Conservation (phyloP, 2,888 invertebrate genomes). For the Aphidius colemani region DNA sequence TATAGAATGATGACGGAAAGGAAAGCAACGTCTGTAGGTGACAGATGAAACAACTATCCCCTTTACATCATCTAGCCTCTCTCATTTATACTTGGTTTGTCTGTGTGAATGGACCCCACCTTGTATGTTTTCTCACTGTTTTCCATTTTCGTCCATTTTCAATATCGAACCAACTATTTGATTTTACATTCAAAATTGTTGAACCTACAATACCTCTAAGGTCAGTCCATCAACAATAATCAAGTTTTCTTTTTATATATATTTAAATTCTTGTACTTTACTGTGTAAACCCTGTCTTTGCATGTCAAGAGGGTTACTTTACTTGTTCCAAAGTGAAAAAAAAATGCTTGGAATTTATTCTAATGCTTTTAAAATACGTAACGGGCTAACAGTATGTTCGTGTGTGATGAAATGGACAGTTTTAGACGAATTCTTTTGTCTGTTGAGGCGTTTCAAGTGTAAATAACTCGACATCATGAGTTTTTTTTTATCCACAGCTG, state of each 20-base stretch:
- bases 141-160: constrained; percentile 7
- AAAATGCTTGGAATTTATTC: neutral
- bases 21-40: constrained; percentile 61
- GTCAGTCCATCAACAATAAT: no score
- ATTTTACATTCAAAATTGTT: no score
- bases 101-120: constrained; percentile 17
- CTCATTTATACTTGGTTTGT: constrained; percentile 32
- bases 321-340: constrained; percentile 9
- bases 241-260: no score
- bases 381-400: constrained; percentile 27
- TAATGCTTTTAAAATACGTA: constrained; percentile 29
- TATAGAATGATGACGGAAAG: constrained; percentile 60
- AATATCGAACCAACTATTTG: no score
- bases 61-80: constrained; percentile 2
- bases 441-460: constrained; percentile 36
- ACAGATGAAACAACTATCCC: constrained; percentile 59
- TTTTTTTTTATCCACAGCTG: constrained; percentile 32
- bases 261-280: no score
- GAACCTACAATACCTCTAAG: no score
- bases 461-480: constrained; percentile 51
- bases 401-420: constrained; percentile 27
- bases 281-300: no score
- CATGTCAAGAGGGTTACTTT: no score
- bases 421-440: constrained; percentile 44
- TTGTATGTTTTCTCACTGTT: constrained; percentile 16